A percentile compares a stretch with the other conserved stretches of the same genome.
Conservation (phyloP, 2,888 invertebrate genomes). For the Drosophila barbarae region DNA sequence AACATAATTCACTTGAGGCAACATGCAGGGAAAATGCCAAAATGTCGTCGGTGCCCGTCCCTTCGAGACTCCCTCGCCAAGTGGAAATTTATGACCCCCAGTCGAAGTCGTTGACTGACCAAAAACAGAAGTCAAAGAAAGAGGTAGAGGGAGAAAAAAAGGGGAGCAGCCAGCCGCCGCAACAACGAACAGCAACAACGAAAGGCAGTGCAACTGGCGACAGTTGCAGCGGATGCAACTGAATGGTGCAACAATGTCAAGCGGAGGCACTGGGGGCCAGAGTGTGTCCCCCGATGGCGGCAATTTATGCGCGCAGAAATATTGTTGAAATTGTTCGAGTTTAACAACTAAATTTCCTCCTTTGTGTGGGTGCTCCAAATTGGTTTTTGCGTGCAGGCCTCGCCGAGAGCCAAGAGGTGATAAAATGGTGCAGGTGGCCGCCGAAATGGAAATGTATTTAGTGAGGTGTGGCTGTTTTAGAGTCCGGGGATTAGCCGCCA, state of each 20-base stretch:
- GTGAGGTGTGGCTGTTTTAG: slow-evolving; percentile 39
- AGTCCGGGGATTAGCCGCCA: slow-evolving; percentile 35
- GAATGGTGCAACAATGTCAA: slow-evolving; percentile 64
- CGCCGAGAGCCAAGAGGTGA: slow-evolving; percentile 49
- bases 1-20: slow-evolving; percentile 54
- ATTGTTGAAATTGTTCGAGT: slow-evolving; percentile 74
- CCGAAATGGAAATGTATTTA: slow-evolving; percentile 52
- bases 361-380: slow-evolving; percentile 63
- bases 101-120: slow-evolving; percentile 52
- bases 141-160: slow-evolving; percentile 47
- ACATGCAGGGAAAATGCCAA: slow-evolving; percentile 71
- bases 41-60: slow-evolving; percentile 56
- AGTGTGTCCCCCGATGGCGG: slow-evolving; percentile 41
- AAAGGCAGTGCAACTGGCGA: slow-evolving; percentile 17
- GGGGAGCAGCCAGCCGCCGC: slow-evolving; percentile 55
- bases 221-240: slow-evolving; percentile 55
- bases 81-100: slow-evolving; percentile 71
- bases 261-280: slow-evolving; percentile 25
- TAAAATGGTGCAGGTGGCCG: slow-evolving; percentile 68
- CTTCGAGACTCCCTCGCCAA: slow-evolving; percentile 37
- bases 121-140: slow-evolving; percentile 36
- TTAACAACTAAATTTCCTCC: slow-evolving; percentile 73
- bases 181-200: slow-evolving; percentile 31
- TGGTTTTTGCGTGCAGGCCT: slow-evolving; percentile 59
- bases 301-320: slow-evolving; percentile 73